These are phyloP conservation scores for Saxidomus purpurata DNA, from an alignment of 1,140 invertebrate species.

Conservation along the genomic window DNA sequence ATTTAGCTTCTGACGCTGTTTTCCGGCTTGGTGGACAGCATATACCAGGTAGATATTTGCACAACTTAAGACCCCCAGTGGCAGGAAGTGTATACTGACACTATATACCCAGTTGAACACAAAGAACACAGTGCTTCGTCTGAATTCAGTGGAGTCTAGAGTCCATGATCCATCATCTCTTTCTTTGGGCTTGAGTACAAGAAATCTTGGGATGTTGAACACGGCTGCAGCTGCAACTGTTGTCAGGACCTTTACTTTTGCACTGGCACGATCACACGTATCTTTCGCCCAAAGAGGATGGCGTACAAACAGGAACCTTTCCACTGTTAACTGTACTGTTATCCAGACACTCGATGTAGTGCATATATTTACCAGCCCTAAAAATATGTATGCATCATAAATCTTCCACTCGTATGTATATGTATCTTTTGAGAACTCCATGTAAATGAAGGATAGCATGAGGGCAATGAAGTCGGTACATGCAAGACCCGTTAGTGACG, in stretches of 20 bases:
- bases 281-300: conserved; percentile 82
- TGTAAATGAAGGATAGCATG: conserved; percentile 75
- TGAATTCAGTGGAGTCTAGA: conserved; percentile 71
- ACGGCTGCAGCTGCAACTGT: conserved; percentile 72
- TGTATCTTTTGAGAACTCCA: conserved; percentile 71
- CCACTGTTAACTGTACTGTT: conserved; percentile 81
- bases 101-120: conserved; percentile 80
- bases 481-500: conserved; percentile 82
- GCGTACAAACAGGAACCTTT: conserved; percentile 81
- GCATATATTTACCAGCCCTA: conserved; percentile 81
- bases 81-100: conserved; percentile 77
- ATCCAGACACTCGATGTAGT: conserved; percentile 81
- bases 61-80: conserved; percentile 73
- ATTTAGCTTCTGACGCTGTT: conserved; percentile 73
- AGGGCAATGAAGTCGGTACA: conserved; percentile 78
- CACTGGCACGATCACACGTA: conserved; percentile 76
- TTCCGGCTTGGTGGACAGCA: conserved; percentile 76
- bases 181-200: conserved; percentile 69
- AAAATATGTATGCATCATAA: conserved; percentile 79
- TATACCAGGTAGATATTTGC: conserved; percentile 80
- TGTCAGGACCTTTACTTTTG: conserved; percentile 76
- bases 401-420: conserved; percentile 75
- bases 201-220: conserved; percentile 81
- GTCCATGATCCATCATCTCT: conserved; percentile 36
- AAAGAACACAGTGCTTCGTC: conserved; percentile 62